Base-by-base conservation (phyloP, 2,888 invertebrate species). In the Tigriopus californicus region DNA sequence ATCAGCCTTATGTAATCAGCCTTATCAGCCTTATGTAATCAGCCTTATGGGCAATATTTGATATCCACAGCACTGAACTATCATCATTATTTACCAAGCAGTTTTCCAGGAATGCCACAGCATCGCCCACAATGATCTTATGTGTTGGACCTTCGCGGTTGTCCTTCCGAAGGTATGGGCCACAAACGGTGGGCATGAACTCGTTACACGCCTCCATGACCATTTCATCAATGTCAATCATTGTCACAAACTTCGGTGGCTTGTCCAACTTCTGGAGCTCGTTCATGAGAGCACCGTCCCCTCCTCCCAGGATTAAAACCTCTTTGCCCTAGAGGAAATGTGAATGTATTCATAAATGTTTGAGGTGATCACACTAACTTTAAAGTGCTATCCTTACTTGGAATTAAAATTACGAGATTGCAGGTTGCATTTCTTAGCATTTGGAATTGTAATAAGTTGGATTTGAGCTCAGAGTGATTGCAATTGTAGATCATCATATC, bases 271-370 rank as follows among this genome's bases (percentile, higher is more conserved):
- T 40, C 24, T 25, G 24, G 61, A 94, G 74, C 70, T 91, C 91
- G 72, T 85, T 84, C 0, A 94, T 75, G 0, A 94, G 74, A 2
- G 88, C 92, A 15, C 94, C 94, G 70, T 94, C 94, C 1, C 94
- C 92, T 6, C 92, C 94, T 57, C 92, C 92, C 65, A 92, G 78
- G 68, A 92, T 91, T 55, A 90, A 80, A 64, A 92, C 86, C 71
- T 90, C 89, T 71, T 90, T 90, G 64, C 81, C 85, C 66, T 79
- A 15, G 13, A 20, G 22, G 33, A 25, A 13, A 52, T 52, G 2
- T 5, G 15, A 24, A 52, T 22, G 24, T n/a, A n/a, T n/a, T n/a
- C n/a, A n/a, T n/a, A n/a, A n/a, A n/a, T n/a, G n/a, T n/a, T n/a
- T n/a, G n/a, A n/a, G n/a, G n/a, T n/a, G n/a, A n/a, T n/a, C n/a